phyloP scores from a whole-genome alignment of 1,140 invertebrate genomes.

The Anagrus nilaparvatae region DNA sequence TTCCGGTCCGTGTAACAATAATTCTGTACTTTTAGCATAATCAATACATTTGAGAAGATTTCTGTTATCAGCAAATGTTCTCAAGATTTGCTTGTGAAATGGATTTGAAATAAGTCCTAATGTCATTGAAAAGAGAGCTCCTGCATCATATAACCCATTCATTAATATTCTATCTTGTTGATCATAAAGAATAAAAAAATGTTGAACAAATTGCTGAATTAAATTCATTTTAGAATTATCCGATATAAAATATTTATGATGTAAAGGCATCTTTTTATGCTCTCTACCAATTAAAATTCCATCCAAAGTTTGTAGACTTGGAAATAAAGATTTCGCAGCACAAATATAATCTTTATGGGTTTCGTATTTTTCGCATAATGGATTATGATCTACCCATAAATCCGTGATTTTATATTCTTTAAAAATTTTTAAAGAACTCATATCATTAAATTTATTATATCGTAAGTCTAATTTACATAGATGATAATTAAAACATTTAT shows the following conservation, averaged over 20 bases:
- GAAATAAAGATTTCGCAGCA: constrained; percentile 30
- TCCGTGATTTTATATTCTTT: constrained; percentile 35
- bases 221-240: constrained; percentile 25
- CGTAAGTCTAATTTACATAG: constrained; percentile 32
- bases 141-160: constrained; percentile 36
- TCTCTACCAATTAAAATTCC: constrained; percentile 32
- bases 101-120: constrained; percentile 27
- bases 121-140: constrained; percentile 38
- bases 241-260: constrained; percentile 26
- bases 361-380: constrained; percentile 28
- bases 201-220: constrained; percentile 36
- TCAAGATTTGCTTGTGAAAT: constrained; percentile 30
- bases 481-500: constrained; percentile 31
- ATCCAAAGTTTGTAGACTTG: constrained; percentile 33
- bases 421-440: constrained; percentile 31
- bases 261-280: constrained; percentile 24
- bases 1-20: constrained; percentile 32
- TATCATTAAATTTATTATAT: constrained; percentile 30
- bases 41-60: constrained; percentile 39
- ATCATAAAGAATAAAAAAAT: constrained; percentile 39
- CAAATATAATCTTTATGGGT: constrained; percentile 30
- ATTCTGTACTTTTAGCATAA: constrained; percentile 38
- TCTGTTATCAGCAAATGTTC: constrained; percentile 29
- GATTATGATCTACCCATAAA: constrained; percentile 38
- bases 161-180: constrained; percentile 34